phyloP scores from a whole-genome alignment of 2,113 vertebrate genomes.

The Oceanodroma tethys region DNA sequence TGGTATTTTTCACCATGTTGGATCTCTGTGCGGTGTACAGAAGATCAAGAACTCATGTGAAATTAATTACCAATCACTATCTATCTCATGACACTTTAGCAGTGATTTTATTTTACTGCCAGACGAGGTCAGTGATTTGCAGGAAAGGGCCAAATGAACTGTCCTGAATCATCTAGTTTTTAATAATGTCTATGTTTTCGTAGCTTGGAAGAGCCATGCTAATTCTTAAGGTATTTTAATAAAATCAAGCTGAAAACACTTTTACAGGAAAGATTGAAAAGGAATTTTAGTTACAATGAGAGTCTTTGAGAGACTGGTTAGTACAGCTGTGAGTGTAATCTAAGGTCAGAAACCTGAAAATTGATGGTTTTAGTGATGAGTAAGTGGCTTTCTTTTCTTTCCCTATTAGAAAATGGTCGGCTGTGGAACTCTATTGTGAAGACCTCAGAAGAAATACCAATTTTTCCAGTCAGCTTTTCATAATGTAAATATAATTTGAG shows the following conservation, averaged over 20 bases:
- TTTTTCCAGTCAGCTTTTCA: constrained; percentile 70
- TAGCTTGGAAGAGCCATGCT: not conserved
- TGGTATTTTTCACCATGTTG: not conserved
- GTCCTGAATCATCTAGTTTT: not conserved
- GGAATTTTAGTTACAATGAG: not conserved
- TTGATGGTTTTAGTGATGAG: constrained; percentile 18
- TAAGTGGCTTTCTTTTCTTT: constrained; percentile 53
- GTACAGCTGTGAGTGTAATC: not conserved
- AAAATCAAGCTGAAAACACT: not conserved
- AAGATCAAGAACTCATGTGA: not conserved
- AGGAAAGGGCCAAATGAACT: not conserved
- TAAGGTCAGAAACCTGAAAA: constrained; percentile 22
- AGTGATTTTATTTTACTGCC: not conserved
- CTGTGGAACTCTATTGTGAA: constrained; percentile 72
- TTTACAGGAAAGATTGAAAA: not conserved
- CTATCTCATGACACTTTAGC: not conserved
- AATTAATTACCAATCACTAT: not conserved
- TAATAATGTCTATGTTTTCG: not conserved
- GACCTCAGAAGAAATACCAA: constrained; percentile 40
- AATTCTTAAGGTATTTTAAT: not conserved
- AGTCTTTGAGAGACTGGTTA: not conserved
- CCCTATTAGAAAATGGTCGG: constrained; percentile 80
- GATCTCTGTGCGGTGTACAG: not conserved
- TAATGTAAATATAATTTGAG: constrained; percentile 82
- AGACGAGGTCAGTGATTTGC: not conserved